Evolutionary conservation across 2,888 invertebrate genomes (phyloP).

Genomic region (Xylophagus ater): DNA sequence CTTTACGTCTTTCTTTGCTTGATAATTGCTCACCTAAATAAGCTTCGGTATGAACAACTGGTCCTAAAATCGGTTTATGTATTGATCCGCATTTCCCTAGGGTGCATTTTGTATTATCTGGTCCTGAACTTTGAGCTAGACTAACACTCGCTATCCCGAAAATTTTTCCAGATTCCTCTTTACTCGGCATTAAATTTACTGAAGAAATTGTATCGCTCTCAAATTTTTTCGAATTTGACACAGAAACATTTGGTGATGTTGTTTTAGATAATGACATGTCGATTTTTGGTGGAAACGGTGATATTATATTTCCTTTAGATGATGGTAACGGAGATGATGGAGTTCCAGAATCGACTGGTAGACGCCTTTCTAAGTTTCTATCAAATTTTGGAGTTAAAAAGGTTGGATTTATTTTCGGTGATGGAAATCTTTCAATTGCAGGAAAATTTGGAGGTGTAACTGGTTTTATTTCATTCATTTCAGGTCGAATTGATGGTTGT

Average conservation of each 20-base stretch:
- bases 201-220: conserved; percentile 31
- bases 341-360: conserved; percentile 13
- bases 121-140: conserved; percentile 38
- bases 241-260: conserved; percentile 14
- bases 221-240: conserved; percentile 21
- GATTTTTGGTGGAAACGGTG: conserved; percentile 28
- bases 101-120: conserved; percentile 39
- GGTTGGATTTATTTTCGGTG: conserved; percentile 38
- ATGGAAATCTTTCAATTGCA: conserved; percentile 36
- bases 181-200: conserved; percentile 39
- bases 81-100: conserved; percentile 40
- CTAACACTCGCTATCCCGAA: conserved; percentile 41
- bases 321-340: conserved; percentile 23
- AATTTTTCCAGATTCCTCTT: conserved; percentile 40
- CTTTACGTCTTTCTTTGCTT: conserved; percentile 41
- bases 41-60: conserved; percentile 38
- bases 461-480: conserved; percentile 6
- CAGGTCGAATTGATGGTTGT: too few relatives aligned
- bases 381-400: conserved; percentile 38
- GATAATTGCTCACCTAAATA: conserved; percentile 37
- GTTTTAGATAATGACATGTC: conserved; percentile 22
- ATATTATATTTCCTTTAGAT: conserved; percentile 26
- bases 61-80: conserved; percentile 38
- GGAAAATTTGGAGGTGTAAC: conserved; percentile 24
- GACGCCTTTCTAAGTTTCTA: conserved; percentile 22